Evolutionary conservation across 2,797 vertebrate genomes (phyloP).

Genomic region (Coregonus suidteri): DNA sequence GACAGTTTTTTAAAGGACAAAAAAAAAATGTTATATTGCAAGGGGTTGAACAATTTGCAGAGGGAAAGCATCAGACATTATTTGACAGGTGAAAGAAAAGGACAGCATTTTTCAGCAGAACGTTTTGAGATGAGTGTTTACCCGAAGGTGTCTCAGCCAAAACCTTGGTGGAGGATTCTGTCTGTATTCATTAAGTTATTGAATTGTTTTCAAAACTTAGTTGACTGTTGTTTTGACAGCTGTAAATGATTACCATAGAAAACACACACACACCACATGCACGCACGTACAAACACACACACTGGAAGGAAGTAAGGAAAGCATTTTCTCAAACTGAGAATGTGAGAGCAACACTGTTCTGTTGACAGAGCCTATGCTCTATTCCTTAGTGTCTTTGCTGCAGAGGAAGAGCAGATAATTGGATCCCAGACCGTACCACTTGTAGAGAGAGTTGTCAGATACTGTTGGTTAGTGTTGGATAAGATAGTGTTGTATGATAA

Average conservation of each 20-base stretch:
- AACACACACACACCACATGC: conserved; percentile 46
- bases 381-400: conserved; percentile 47
- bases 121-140: conserved; percentile 27
- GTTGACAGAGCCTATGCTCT: conserved; percentile 30
- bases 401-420: conserved; percentile 64
- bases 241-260: conserved; percentile 71
- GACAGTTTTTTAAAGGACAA: neutral
- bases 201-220: conserved; percentile 68
- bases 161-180: conserved; percentile 59
- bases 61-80: neutral
- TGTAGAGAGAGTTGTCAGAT: neutral
- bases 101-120: neutral
- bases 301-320: neutral
- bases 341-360: conserved; percentile 36
- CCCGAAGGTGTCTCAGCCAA: conserved; percentile 37
- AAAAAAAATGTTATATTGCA: neutral
- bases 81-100: neutral
- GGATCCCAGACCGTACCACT: conserved; percentile 36
- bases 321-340: neutral
- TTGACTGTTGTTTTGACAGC: conserved; percentile 68
- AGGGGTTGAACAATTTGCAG: neutral
- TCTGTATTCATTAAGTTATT: conserved; percentile 61
- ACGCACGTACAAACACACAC: neutral
- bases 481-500: conserved; percentile 16
- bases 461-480: conserved; percentile 49